Base-by-base conservation (phyloP, 1,140 invertebrate species). In the Drosophila seguyi region DNA sequence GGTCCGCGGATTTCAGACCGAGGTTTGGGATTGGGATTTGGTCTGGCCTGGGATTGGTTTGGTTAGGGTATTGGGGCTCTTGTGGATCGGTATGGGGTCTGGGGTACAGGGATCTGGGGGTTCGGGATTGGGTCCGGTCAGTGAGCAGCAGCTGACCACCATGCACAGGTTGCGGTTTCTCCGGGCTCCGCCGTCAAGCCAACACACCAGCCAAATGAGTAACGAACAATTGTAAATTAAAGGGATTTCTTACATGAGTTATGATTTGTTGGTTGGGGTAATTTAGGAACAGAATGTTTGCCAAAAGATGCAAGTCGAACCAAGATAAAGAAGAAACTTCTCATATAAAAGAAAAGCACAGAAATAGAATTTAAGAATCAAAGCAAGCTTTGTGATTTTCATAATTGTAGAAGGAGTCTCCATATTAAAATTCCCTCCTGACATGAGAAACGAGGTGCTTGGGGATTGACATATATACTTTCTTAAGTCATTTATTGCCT, bases 111-210 rank as follows among this genome's bases (percentile, higher is more conserved):
- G 39, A 8, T 39, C 16, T 44, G 20, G 44, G 22, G 38, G 36
- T 67, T 66, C 55, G 41, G 59, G 44, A 61, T 81, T 60, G 47
- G 66, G 62, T 52, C 31, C 75, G 57, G 63, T 73, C 48, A 66
- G 45, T 39, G 52, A 73, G 60, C 81, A 65, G 36, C 56, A 53
- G 50, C 67, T 76, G 78, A 84, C 77, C 82, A 76, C 65, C 76
- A 18, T 71, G 79, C 59, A 75, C 63, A 79, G 75, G 67, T 86
- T 86, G 82, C 62, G 82, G 82, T 71, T 84, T 79, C 62, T 47
- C 38, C 22, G 47, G 34, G 34, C 34, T 36, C 34, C 11, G 34
- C 34, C 34, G 2, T 38, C 29, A 25, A 27, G 16, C 48, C 60
- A 31, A 22, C 36, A 27, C 18, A 22, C 14, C 36, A 31, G 20